Percentiles rank a stretch among this genome's conserved stretches.
These are phyloP conservation scores for Ceyx margarethae DNA, from an alignment of 2,113 vertebrate genomes.

Conservation along the genomic window DNA sequence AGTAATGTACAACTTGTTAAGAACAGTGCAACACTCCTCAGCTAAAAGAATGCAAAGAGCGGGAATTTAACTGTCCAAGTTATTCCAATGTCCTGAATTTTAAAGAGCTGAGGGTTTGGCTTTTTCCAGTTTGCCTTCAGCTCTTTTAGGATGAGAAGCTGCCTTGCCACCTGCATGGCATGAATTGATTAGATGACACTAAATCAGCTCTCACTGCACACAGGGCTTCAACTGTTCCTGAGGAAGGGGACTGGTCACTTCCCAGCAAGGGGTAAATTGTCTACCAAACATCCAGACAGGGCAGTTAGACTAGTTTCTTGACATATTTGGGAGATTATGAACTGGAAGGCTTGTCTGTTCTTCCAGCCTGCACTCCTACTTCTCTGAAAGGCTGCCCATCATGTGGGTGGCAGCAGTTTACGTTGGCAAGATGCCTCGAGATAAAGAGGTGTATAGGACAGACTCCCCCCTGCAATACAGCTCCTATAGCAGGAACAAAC, in stretches of 20 bases:
- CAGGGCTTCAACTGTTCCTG: neutral
- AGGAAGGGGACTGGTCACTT: neutral
- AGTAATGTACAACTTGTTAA: constrained; percentile 1
- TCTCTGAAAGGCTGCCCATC: constrained; percentile 17
- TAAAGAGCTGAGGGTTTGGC: neutral
- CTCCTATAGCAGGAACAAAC: neutral
- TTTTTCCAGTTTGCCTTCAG: neutral
- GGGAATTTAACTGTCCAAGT: constrained; percentile 1
- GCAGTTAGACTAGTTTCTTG: constrained; percentile 41
- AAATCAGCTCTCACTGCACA: neutral
- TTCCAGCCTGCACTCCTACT: constrained; percentile 9
- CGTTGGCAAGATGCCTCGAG: constrained; percentile 48
- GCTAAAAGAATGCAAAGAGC: neutral
- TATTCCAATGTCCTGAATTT: neutral
- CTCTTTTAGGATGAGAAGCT: neutral
- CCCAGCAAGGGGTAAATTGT: neutral
- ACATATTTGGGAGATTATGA: constrained; percentile 45
- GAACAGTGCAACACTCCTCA: neutral
- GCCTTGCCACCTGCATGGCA: neutral
- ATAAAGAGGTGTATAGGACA: constrained; percentile 19
- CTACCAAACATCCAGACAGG: neutral
- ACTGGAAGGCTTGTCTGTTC: neutral
- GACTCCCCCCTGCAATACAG: neutral
- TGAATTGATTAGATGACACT: neutral
- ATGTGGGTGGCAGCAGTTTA: constrained; percentile 47